Conservation (phyloP, 2,888 invertebrate species). For the Eupithecia centaureata region DNA sequence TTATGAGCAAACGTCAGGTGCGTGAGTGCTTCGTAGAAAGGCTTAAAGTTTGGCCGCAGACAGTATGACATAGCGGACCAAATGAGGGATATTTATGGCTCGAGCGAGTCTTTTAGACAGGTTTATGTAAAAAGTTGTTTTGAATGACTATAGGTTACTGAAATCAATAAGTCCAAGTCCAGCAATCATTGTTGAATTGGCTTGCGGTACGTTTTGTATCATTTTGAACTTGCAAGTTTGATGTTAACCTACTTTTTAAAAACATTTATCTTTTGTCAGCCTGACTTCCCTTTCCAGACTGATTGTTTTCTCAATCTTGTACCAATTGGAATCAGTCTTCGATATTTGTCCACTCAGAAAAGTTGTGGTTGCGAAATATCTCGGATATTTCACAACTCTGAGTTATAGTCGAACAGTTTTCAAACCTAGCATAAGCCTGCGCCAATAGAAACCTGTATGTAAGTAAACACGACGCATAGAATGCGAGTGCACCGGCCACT, state of each 20-base stretch:
- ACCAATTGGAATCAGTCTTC: no score
- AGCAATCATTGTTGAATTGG: not conserved
- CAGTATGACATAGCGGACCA: constrained; percentile 1
- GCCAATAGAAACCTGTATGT: constrained; percentile 2
- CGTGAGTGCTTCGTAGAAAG: not conserved
- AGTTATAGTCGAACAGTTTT: no score
- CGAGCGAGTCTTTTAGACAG: not conserved
- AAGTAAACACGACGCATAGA: constrained; percentile 29
- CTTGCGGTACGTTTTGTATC: not conserved
- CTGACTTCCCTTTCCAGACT: no score
- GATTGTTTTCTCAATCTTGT: no score
- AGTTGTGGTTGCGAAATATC: no score
- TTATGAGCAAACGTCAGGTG: constrained; percentile 6
- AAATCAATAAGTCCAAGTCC: not conserved
- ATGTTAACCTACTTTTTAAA: not conserved
- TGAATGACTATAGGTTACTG: not conserved
- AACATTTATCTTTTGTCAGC: not conserved
- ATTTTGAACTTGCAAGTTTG: not conserved
- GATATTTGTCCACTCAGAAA: constrained; percentile 1
- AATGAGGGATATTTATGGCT: constrained; percentile 2
- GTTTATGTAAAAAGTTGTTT: not conserved
- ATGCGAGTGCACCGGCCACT: constrained; percentile 64
- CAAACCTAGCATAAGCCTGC: not conserved
- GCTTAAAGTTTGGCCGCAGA: not conserved
- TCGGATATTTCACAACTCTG: not conserved